Conservation (phyloP, 1,140 invertebrate genomes). For the Drosophila funebris region DNA sequence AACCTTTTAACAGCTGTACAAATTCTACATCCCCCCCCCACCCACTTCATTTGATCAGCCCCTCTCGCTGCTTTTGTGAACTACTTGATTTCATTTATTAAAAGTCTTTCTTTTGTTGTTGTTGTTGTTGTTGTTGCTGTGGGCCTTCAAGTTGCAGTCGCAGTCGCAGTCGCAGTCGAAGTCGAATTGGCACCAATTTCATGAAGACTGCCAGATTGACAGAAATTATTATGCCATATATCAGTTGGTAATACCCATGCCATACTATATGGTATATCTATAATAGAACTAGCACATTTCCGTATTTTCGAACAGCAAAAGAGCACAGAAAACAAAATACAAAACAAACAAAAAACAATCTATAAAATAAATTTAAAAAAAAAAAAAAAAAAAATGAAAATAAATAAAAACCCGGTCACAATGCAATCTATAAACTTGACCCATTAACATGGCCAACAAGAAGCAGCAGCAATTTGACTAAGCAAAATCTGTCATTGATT, state of each 20-base stretch:
- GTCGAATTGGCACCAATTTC: slow-evolving; percentile 41
- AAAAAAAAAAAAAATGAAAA: not conserved
- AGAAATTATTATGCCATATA: slow-evolving; percentile 18
- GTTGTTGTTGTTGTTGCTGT: not conserved
- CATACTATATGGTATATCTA: not conserved
- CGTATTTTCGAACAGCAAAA: slow-evolving; percentile 43
- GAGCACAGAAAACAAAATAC: slow-evolving; percentile 1
- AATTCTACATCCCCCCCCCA: slow-evolving; percentile 10
- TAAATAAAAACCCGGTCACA: slow-evolving; percentile 48
- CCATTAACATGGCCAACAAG: slow-evolving; percentile 62
- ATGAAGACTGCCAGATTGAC: slow-evolving; percentile 43
- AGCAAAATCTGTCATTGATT: slow-evolving; percentile 57
- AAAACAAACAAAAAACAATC: not conserved
- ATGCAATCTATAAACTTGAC: slow-evolving; percentile 81
- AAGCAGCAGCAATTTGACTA: slow-evolving; percentile 18
- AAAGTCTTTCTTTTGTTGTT: slow-evolving; percentile 5
- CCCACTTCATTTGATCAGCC: not conserved
- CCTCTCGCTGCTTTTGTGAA: not conserved
- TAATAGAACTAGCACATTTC: slow-evolving; percentile 34
- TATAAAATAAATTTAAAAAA: not conserved
- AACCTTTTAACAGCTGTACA: slow-evolving; percentile 45
- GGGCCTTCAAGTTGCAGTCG: slow-evolving; percentile 3
- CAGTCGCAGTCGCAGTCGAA: not conserved
- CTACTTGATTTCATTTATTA: not conserved
- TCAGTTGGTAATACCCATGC: not conserved